Conservation (phyloP, 2,113 vertebrate genomes). For the Myotis yumanensis region DNA sequence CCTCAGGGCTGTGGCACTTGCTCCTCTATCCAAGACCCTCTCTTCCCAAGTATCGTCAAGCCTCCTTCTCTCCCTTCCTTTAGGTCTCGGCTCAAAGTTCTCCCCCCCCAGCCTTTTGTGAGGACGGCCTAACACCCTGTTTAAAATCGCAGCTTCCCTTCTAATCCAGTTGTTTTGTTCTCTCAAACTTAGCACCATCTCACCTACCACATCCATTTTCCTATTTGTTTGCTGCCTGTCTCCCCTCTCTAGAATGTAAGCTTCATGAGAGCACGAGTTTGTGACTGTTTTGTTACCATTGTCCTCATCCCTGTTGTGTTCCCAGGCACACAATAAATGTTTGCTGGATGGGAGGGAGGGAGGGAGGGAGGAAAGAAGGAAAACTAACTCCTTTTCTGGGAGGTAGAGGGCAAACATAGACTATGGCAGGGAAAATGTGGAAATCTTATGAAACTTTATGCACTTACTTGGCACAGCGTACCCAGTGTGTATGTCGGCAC, state of each 20-base stretch:
- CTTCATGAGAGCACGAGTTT: neutral
- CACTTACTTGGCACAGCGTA: conserved; percentile 92
- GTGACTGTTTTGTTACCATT: neutral
- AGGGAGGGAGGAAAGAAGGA: neutral
- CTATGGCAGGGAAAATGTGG: neutral
- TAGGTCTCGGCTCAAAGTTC: neutral
- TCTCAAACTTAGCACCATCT: neutral
- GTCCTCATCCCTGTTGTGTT: neutral
- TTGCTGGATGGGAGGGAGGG: neutral
- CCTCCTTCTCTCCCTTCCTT: neutral
- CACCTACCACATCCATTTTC: neutral
- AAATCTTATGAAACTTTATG: neutral
- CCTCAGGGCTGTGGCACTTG: neutral
- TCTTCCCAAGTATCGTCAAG: neutral
- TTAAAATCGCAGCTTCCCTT: neutral
- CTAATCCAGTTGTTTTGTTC: neutral
- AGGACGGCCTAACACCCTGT: neutral
- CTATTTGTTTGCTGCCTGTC: neutral
- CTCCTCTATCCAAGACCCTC: neutral
- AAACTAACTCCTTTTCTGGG: neutral
- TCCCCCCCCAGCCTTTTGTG: neutral
- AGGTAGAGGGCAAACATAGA: neutral
- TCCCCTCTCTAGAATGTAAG: neutral
- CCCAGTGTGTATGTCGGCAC: conserved; percentile 94
- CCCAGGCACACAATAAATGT: neutral